Evolutionary conservation across 2,113 vertebrate genomes (phyloP), one percentile per base, ranked within the genome.

Genomic region (Lipophrys pholis): DNA sequence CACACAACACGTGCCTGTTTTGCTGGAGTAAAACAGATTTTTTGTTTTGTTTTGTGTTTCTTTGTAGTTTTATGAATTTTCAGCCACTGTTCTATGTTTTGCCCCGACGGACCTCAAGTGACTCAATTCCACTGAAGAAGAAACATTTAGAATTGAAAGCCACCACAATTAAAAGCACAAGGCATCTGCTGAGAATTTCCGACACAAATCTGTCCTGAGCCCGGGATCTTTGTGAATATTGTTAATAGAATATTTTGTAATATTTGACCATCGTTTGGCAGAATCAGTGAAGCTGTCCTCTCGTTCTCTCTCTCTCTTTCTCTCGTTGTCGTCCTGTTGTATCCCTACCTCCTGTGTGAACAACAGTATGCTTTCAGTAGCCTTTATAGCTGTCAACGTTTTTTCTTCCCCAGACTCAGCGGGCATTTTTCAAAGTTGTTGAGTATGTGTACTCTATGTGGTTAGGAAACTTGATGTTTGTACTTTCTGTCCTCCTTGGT

Each of bases 201-300:
- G 89, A 87, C 87, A 91, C 42, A 11, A 84, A 90, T 85, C 38
- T 89, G 90, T 90, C 81, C 77, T 84, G 86, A 92, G 78, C 88
- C 90, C 58, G 51, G 76, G 84, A 85, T 91, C 80, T 87, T 88
- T 93, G 93, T 94, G 91, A 93, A 94, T 93, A 93, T 90, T 93
- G 92, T 94, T 91, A 89, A 94, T 93, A 94, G 92, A 87, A 90
- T 93, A 93, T 95, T 95, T 95, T 95, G 93, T 93, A 93, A 93
- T 93, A 93, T 93, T 93, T 92, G 86, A 92, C 89, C 94, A 93
- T 92, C 50, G 89, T 93, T 91, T 92, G 94, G 92, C 92, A 90
- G 91, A 92, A 88, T 87, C 86, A 91, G 93, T 92, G 92, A 92
- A 92, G 87, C 92, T 90, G 90, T 92, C 81, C 80, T 87, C 82